Evolutionary conservation across 2,797 vertebrate species (phyloP).

Genomic region (Sebastes oblongus): DNA sequence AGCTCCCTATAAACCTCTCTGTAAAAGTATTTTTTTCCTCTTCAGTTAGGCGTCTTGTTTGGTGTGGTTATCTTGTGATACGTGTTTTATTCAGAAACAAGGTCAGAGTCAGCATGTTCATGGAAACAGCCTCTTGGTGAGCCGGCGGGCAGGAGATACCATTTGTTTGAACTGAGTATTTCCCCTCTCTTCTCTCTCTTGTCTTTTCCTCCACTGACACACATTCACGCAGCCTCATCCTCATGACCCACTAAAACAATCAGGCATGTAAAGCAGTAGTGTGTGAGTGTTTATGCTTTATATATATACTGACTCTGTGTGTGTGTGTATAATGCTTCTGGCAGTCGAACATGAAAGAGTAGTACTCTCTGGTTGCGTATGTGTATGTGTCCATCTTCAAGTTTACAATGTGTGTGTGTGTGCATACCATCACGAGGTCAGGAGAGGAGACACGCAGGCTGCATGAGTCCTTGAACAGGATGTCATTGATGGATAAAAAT

Average conservation of each 20-base stretch:
- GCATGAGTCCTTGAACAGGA: slow-evolving; percentile 52
- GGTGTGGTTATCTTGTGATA: neutral
- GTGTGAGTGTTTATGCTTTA: slow-evolving; percentile 58
- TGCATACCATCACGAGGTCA: slow-evolving; percentile 35
- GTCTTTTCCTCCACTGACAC: slow-evolving; percentile 63
- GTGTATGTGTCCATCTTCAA: slow-evolving; percentile 1
- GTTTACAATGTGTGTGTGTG: neutral
- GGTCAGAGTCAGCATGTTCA: slow-evolving; percentile 21
- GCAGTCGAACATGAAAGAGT: neutral
- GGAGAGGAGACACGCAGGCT: slow-evolving; percentile 29
- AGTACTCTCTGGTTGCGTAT: neutral
- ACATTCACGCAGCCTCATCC: slow-evolving; percentile 58
- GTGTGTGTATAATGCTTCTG: neutral
- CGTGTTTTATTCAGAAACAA: slow-evolving; percentile 16
- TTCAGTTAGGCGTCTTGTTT: neutral
- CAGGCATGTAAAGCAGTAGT: slow-evolving; percentile 67
- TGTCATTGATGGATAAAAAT: slow-evolving; percentile 64
- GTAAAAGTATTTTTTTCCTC: neutral
- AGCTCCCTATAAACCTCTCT: neutral
- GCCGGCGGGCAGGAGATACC: slow-evolving; percentile 20
- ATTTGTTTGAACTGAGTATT: slow-evolving; percentile 8
- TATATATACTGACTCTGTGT: slow-evolving; percentile 42
- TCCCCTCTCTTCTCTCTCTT: neutral
- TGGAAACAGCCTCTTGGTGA: slow-evolving; percentile 17
- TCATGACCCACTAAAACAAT: slow-evolving; percentile 80